Evolutionary conservation across 2,888 invertebrate species (phyloP).

Genomic region (Melangyna quadrimaculata): DNA sequence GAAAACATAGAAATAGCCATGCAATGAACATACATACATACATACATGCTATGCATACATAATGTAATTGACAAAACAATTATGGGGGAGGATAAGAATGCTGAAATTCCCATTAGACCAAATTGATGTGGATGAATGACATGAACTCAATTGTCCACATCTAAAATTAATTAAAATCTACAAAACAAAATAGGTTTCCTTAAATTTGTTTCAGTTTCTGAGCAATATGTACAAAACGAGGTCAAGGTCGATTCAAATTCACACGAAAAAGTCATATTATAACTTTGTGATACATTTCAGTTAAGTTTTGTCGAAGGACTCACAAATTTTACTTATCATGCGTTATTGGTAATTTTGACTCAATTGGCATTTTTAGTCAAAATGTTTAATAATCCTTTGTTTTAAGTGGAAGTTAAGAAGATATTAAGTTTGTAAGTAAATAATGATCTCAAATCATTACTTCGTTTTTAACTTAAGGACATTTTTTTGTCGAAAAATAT

Average conservation of each 20-base stretch:
- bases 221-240: neutral
- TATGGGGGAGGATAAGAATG: neutral
- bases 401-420: no score
- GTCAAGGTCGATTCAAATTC: constrained; percentile 33
- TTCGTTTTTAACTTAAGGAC: no score
- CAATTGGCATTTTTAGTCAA: no score
- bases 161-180: neutral
- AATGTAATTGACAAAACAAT: constrained; percentile 10
- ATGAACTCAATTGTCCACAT: constrained; percentile 10
- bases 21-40: no score
- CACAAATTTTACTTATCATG: no score
- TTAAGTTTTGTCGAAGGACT: neutral
- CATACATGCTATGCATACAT: no score
- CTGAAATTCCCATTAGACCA: neutral
- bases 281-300: neutral
- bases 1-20: neutral
- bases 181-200: neutral
- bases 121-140: constrained; percentile 15
- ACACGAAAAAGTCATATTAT: neutral
- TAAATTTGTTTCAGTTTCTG: neutral
- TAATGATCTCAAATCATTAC: no score
- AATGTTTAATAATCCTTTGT: no score
- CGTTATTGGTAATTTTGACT: no score
- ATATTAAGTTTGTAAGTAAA: no score
- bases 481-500: no score